A percentile compares a stretch with the other conserved stretches of the same genome.
phyloP scores from a whole-genome alignment of 2,797 vertebrate species.

The Danio choprae region DNA sequence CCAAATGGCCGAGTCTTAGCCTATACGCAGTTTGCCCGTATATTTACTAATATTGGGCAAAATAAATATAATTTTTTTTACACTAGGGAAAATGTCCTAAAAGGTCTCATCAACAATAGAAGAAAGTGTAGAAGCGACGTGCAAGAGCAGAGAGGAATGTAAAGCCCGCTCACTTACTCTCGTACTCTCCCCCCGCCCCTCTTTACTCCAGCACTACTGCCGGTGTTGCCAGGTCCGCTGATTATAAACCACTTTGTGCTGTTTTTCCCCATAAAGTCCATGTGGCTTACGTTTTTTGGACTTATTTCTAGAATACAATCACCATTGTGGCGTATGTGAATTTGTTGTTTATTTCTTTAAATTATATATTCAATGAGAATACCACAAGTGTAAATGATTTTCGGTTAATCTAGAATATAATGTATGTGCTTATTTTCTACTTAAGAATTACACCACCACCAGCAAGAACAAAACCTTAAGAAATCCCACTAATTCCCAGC shows the following conservation, averaged over 20 bases:
- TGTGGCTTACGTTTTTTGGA: neutral
- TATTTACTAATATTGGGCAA: slow-evolving; percentile 41
- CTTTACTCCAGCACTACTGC: slow-evolving; percentile 42
- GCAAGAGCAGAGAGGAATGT: slow-evolving; percentile 67
- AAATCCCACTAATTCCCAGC: neutral
- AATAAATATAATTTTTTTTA: slow-evolving; percentile 17
- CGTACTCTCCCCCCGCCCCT: slow-evolving; percentile 63
- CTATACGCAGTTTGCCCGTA: slow-evolving; percentile 61
- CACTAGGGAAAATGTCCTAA: slow-evolving; percentile 4
- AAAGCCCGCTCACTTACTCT: slow-evolving; percentile 77
- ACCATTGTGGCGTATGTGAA: neutral
- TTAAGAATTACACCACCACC: neutral
- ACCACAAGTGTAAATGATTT: neutral
- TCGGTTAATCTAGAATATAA: neutral
- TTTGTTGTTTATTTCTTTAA: neutral
- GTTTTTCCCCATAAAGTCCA: neutral
- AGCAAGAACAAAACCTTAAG: neutral
- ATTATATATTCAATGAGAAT: neutral
- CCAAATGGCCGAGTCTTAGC: slow-evolving; percentile 68
- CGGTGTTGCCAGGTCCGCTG: slow-evolving; percentile 24
- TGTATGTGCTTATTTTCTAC: neutral
- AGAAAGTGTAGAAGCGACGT: slow-evolving; percentile 80
- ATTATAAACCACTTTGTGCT: neutral
- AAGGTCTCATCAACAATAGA: slow-evolving; percentile 71
- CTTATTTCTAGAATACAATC: neutral